Conservation (phyloP, 1,140 invertebrate species). For the Drosophila pseudoananassae region DNA sequence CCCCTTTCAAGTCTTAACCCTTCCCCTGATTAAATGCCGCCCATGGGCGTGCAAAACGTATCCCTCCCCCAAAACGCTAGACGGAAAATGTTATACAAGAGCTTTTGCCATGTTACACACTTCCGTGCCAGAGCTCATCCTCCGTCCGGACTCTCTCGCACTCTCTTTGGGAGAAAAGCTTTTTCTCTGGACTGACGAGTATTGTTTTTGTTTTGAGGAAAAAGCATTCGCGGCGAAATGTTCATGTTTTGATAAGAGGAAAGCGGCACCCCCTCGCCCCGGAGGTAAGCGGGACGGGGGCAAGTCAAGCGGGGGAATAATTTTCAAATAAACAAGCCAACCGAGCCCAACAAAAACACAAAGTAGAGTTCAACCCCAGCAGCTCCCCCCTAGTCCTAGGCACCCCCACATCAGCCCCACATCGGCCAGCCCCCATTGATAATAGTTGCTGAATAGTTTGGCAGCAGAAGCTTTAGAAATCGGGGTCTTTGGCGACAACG, state of each 20-base stretch:
- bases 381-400: background rate
- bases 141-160: slow-evolving; percentile 7
- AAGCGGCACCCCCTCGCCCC: slow-evolving; percentile 5
- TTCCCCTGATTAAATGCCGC: slow-evolving; percentile 5
- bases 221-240: slow-evolving; percentile 56
- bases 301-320: slow-evolving; percentile 46
- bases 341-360: slow-evolving; percentile 18
- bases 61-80: slow-evolving; percentile 18
- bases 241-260: slow-evolving; percentile 66
- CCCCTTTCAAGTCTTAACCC: background rate
- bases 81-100: slow-evolving; percentile 58
- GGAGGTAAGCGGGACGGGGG: background rate
- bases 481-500: background rate
- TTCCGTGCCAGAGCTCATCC: slow-evolving; percentile 16
- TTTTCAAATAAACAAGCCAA: slow-evolving; percentile 67
- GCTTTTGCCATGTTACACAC: slow-evolving; percentile 57
- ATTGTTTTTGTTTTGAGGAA: slow-evolving; percentile 65
- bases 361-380: slow-evolving; percentile 7
- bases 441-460: slow-evolving; percentile 61
- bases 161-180: slow-evolving; percentile 23
- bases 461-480: slow-evolving; percentile 9
- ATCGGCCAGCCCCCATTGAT: slow-evolving; percentile 37
- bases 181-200: slow-evolving; percentile 35
- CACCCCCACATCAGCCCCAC: background rate
- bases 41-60: slow-evolving; percentile 44